phyloP scores from a whole-genome alignment of 2,888 invertebrate genomes.

The Harpalus rubripes region DNA sequence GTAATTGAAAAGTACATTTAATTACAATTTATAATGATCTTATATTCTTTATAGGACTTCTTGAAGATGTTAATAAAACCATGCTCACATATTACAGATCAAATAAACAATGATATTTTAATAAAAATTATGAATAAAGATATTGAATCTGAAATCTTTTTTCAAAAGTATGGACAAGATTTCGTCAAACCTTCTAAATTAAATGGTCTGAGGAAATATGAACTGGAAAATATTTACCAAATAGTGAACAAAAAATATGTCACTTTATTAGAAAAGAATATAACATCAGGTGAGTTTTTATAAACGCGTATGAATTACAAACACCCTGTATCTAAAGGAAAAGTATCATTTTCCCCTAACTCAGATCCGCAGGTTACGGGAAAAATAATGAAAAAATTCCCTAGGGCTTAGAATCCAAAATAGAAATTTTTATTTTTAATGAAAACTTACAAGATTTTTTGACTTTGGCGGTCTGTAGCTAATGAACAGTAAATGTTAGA shows the following conservation, averaged over 20 bases:
- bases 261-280: slow-evolving; percentile 19
- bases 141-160: neutral
- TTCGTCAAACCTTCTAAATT: neutral
- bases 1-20: neutral
- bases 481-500: too few species aligned
- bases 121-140: neutral
- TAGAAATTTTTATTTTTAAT: too few species aligned
- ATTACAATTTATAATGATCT: neutral
- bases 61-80: slow-evolving; percentile 14
- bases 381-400: too few species aligned
- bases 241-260: slow-evolving; percentile 15
- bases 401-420: too few species aligned
- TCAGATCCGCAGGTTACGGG: too few species aligned
- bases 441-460: too few species aligned
- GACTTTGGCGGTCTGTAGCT: too few species aligned
- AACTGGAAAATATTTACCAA: slow-evolving; percentile 11
- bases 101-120: slow-evolving; percentile 17
- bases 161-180: neutral
- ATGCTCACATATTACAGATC: slow-evolving; percentile 7
- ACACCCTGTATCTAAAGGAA: too few species aligned
- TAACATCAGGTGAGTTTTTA: slow-evolving; percentile 4
- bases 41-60: neutral
- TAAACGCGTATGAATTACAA: neutral
- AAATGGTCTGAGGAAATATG: neutral
- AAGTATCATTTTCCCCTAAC: too few species aligned